Percentiles rank a stretch among this genome's conserved stretches.
Conservation (phyloP, 2,113 vertebrate species). For the Thoracochromis brauschi region DNA sequence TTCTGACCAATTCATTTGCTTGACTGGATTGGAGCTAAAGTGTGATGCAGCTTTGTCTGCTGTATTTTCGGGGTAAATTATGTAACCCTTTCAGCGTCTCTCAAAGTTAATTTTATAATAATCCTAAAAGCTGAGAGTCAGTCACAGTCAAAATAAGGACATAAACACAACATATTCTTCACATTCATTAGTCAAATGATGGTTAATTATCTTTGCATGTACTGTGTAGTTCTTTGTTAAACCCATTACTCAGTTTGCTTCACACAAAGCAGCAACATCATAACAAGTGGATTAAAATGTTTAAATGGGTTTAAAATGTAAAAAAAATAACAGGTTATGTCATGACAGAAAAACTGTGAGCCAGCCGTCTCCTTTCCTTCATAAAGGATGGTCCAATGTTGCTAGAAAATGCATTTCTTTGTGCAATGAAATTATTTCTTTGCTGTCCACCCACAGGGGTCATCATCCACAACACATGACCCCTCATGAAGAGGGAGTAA, state of each 20-base stretch:
- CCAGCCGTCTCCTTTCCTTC: background rate
- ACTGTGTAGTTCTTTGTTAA: background rate
- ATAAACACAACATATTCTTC: background rate
- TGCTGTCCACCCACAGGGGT: background rate
- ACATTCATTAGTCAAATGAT: background rate
- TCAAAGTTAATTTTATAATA: background rate
- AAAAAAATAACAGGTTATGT: background rate
- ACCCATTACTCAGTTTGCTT: background rate
- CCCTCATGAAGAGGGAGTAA: background rate
- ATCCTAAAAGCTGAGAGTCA: background rate
- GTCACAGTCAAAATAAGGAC: background rate
- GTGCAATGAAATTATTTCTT: background rate
- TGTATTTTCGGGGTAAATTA: background rate
- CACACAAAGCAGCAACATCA: background rate
- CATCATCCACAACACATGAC: background rate
- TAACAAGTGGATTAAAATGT: background rate
- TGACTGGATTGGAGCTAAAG: background rate
- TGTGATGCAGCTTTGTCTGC: background rate
- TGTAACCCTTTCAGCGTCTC: background rate
- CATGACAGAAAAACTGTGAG: fast-evolving
- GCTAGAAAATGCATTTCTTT: background rate
- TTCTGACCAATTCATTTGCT: background rate
- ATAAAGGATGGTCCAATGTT: background rate
- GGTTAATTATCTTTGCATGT: background rate
- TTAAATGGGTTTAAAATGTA: background rate